These are phyloP conservation scores for Nothoprocta perdicaria DNA, from an alignment of 2,113 vertebrate genomes.

Conservation along the genomic window DNA sequence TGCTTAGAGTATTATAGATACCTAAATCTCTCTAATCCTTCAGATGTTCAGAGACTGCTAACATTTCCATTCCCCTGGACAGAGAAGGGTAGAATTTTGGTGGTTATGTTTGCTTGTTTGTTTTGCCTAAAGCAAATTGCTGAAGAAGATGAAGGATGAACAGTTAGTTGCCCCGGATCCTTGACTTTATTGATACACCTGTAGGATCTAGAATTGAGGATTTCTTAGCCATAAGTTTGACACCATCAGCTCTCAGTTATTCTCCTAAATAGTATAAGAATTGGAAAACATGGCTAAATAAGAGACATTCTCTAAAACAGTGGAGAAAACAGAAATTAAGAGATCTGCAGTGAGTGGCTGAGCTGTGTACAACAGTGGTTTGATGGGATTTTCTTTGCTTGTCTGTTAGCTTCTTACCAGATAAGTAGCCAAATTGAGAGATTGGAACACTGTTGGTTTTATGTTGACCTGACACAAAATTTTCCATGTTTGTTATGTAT, in stretches of 20 bases:
- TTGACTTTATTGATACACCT: background rate
- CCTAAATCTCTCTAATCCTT: background rate
- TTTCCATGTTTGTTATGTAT: background rate
- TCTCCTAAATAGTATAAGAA: background rate
- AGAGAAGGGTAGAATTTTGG: background rate
- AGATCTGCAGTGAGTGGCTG: background rate
- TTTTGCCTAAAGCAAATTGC: background rate
- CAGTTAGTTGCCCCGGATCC: background rate
- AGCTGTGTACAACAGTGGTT: background rate
- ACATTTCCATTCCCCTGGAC: background rate
- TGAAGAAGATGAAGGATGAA: background rate
- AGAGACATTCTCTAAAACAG: background rate
- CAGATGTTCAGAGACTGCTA: background rate
- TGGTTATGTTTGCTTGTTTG: background rate
- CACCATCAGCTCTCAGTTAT: background rate
- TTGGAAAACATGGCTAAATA: background rate
- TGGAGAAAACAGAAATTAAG: background rate
- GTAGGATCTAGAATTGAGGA: background rate
- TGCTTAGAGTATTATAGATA: background rate
- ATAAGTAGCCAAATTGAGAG: background rate
- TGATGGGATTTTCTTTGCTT: background rate
- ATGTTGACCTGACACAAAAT: background rate
- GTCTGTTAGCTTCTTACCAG: background rate
- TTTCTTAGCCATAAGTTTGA: background rate
- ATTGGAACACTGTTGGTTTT: background rate